Conservation (phyloP, 2,113 vertebrate species). For the Gnathonemus longibarbis region DNA sequence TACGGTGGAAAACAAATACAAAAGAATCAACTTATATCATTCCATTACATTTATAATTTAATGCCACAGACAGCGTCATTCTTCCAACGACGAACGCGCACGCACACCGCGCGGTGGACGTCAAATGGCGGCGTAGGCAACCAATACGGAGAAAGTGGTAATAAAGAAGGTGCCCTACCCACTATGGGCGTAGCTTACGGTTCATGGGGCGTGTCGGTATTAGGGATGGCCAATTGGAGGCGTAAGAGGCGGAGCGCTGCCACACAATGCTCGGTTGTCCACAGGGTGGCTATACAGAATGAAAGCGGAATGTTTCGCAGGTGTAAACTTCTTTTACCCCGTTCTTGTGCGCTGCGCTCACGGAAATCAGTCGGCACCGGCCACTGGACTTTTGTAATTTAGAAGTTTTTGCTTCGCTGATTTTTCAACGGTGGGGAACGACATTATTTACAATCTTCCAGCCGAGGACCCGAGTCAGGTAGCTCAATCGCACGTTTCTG, state of each 20-base stretch:
- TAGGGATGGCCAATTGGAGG: conserved; percentile 11
- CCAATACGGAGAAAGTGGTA: background rate
- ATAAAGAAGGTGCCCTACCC: background rate
- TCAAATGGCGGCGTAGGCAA: conserved; percentile 13
- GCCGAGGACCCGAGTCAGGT: conserved; percentile 11
- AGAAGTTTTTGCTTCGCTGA: background rate
- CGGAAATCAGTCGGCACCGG: background rate
- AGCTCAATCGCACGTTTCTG: background rate
- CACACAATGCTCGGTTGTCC: conserved; percentile 15
- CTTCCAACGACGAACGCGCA: background rate
- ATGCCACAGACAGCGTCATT: background rate
- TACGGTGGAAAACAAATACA: background rate
- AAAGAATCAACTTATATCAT: background rate
- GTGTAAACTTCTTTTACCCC: conserved; percentile 15
- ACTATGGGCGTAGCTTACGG: background rate
- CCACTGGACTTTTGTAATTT: background rate
- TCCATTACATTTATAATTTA: background rate
- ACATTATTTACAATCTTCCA: background rate
- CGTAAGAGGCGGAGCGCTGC: conserved; percentile 3
- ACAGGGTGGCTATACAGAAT: background rate
- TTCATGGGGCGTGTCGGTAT: background rate
- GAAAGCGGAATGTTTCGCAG: conserved; percentile 18
- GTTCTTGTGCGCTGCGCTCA: background rate
- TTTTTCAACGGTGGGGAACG: background rate
- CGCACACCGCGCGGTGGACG: background rate